phyloP scores from a whole-genome alignment of 2,888 invertebrate genomes.

The Habrosyne pyritoides region DNA sequence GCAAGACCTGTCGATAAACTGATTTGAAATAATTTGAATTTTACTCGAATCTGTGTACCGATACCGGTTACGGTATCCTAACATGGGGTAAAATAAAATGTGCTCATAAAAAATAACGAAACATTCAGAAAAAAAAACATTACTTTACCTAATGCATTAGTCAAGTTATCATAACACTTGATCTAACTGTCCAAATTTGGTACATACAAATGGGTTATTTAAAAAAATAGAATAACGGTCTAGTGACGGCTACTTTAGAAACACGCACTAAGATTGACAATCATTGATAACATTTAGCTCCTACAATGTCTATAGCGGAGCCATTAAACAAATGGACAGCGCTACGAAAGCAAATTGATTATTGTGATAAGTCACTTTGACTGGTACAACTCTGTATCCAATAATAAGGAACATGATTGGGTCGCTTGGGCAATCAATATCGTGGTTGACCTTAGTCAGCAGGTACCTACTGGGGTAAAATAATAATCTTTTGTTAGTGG shows the following conservation, averaged over 20 bases:
- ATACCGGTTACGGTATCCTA: background rate
- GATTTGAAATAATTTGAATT: constrained; percentile 4
- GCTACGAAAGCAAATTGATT: constrained; percentile 70
- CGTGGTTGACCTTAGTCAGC: background rate
- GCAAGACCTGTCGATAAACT: background rate
- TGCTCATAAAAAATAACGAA: background rate
- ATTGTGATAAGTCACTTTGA: constrained; percentile 72
- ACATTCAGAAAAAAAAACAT: background rate
- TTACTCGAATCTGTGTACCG: background rate
- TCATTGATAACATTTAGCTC: constrained; percentile 75
- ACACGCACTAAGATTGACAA: constrained; percentile 71
- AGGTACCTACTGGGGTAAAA: background rate
- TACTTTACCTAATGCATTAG: constrained; percentile 45
- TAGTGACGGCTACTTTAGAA: constrained; percentile 56
- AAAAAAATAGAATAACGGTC: constrained; percentile 19
- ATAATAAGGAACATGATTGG: constrained; percentile 18
- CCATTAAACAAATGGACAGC: constrained; percentile 80
- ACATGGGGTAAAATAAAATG: background rate
- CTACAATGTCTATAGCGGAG: constrained; percentile 59
- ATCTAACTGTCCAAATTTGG: constrained; percentile 54
- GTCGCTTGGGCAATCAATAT: background rate
- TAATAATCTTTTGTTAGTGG: background rate
- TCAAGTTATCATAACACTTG: constrained; percentile 46
- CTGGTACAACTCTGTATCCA: constrained; percentile 36
- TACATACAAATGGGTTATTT: constrained; percentile 37